Percentiles rank a stretch among this genome's conserved stretches.
phyloP scores from a whole-genome alignment of 2,888 invertebrate genomes.

The Psococerastis gibbosa region DNA sequence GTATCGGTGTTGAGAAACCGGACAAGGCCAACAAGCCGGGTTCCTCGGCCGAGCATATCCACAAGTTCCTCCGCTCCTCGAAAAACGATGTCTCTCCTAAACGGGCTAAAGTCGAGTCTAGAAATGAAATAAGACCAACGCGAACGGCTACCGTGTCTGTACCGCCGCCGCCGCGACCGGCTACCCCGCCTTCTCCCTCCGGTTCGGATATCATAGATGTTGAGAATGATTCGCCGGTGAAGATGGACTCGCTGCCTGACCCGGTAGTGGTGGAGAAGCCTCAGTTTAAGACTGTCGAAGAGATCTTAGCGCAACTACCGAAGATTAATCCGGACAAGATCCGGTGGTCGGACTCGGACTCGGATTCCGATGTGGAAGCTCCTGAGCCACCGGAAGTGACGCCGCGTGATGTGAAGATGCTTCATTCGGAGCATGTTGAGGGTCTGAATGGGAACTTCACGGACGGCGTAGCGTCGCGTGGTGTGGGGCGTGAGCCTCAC shows the following conservation, averaged over 20 bases:
- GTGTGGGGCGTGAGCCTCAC: not conserved
- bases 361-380: slow-evolving; percentile 5
- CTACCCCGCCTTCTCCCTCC: slow-evolving; percentile 33
- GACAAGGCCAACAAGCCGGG: slow-evolving; percentile 20
- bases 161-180: slow-evolving; percentile 27
- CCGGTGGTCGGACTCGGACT: slow-evolving; percentile 26
- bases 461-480: slow-evolving; percentile 12
- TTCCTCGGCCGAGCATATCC: slow-evolving; percentile 14
- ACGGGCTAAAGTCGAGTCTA: not conserved
- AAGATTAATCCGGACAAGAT: slow-evolving; percentile 40
- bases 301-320: slow-evolving; percentile 43
- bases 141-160: slow-evolving; percentile 1
- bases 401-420: slow-evolving; percentile 29
- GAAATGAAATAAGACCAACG: slow-evolving; percentile 1
- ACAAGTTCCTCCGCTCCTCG: slow-evolving; percentile 4
- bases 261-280: slow-evolving; percentile 14
- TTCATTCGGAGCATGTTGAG: slow-evolving; percentile 20
- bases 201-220: slow-evolving; percentile 14
- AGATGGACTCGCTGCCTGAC: slow-evolving; percentile 15
- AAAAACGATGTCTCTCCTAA: not conserved
- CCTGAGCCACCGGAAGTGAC: slow-evolving; percentile 20
- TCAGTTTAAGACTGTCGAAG: slow-evolving; percentile 29
- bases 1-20: slow-evolving; percentile 1
- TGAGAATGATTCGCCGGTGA: slow-evolving; percentile 12
- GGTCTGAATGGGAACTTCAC: slow-evolving; percentile 36